Evolutionary conservation across 2,888 invertebrate genomes (phyloP).

Genomic region (Protodeltote pygarga): DNA sequence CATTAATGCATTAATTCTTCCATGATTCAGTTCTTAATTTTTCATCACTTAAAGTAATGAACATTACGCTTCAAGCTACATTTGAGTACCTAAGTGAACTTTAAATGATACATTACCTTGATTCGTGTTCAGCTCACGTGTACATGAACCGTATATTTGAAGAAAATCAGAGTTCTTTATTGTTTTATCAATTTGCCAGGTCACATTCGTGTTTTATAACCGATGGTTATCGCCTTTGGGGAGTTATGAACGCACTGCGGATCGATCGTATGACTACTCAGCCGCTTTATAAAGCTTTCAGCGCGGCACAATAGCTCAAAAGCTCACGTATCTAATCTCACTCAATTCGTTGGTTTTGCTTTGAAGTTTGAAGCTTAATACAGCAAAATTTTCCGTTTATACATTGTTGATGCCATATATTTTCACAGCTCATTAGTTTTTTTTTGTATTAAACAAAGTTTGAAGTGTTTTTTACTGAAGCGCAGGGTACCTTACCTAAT

Average conservation of each 20-base stretch:
- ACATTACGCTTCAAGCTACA: too few relatives aligned
- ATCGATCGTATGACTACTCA: constrained; percentile 34
- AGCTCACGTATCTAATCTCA: constrained; percentile 50
- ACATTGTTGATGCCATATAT: constrained; percentile 31
- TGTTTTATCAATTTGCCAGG: constrained; percentile 10
- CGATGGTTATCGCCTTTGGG: background rate
- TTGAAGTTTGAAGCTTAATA: constrained; percentile 20
- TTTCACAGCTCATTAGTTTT: constrained; percentile 34
- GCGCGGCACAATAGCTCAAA: constrained; percentile 29
- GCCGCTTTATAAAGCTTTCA: constrained; percentile 25
- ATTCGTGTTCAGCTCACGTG: constrained; percentile 16
- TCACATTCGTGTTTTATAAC: background rate
- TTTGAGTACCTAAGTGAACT: too few relatives aligned
- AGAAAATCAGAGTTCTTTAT: constrained; percentile 9
- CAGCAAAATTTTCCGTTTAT: constrained; percentile 40
- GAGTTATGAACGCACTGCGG: background rate
- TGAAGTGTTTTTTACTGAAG: too few relatives aligned
- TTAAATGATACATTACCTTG: background rate
- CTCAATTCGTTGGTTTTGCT: constrained; percentile 43
- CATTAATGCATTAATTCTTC: too few relatives aligned
- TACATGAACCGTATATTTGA: constrained; percentile 14
- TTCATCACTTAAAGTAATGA: background rate
- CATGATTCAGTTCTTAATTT: background rate
- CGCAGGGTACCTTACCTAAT: too few relatives aligned
- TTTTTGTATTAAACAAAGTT: too few relatives aligned